Evolutionary conservation across 2,113 vertebrate species (phyloP).

Genomic region (Notarius quadriscutis): DNA sequence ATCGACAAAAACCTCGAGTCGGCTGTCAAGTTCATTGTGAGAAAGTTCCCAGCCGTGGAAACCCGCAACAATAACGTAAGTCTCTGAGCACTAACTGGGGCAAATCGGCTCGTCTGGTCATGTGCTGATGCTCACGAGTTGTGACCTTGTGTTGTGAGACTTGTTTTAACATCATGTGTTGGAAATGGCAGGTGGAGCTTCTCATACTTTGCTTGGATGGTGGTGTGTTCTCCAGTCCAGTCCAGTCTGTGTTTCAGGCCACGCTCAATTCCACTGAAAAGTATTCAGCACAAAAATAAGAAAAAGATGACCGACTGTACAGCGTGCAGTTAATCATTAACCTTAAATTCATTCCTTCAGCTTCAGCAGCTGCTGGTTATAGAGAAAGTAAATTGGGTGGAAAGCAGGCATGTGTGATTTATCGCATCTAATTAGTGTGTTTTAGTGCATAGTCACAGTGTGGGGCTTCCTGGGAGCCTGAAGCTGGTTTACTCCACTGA

Average conservation of each 20-base stretch:
- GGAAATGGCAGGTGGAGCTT: constrained; percentile 14
- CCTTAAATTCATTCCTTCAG: background rate
- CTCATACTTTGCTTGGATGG: background rate
- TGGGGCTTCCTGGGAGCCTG: background rate
- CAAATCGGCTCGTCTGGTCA: background rate
- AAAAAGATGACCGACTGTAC: background rate
- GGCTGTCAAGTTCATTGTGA: constrained; percentile 97
- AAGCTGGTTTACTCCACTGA: background rate
- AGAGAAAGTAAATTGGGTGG: background rate
- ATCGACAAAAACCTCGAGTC: constrained; percentile 98
- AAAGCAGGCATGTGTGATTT: background rate
- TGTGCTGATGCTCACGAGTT: background rate
- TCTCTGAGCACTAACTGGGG: constrained; percentile 34
- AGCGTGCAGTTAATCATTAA: background rate
- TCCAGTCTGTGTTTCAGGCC: background rate
- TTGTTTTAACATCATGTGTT: background rate
- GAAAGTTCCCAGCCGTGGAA: constrained; percentile 96
- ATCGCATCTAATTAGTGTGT: no score
- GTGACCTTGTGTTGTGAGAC: background rate
- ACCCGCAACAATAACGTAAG: constrained; percentile 98
- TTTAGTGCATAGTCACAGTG: background rate
- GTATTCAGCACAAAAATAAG: background rate
- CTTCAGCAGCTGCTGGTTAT: background rate
- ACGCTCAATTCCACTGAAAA: background rate
- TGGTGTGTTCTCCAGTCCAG: background rate